Evolutionary conservation across 2,888 invertebrate species (phyloP).

Genomic region (Cosmopolites sordidus): DNA sequence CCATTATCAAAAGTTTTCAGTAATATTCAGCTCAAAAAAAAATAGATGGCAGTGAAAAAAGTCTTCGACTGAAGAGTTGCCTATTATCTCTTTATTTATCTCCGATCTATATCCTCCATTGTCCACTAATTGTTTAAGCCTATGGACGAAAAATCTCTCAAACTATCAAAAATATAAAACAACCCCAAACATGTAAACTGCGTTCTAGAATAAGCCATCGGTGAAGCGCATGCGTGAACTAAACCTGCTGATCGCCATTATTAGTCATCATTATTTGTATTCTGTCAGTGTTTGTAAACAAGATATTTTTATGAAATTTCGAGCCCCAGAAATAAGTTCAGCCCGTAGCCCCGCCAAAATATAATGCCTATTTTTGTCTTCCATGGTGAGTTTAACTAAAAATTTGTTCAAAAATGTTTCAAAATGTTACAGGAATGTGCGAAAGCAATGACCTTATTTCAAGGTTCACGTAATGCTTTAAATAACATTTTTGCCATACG

Average conservation of each 20-base stretch:
- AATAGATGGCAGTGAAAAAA: no score
- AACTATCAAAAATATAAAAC: no score
- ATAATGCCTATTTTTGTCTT: constrained; percentile 19
- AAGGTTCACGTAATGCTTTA: constrained; percentile 10
- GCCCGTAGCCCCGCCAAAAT: neutral
- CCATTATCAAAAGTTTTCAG: no score
- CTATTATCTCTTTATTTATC: no score
- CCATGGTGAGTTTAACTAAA: constrained; percentile 18
- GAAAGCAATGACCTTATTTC: constrained; percentile 10
- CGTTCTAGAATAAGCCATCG: neutral
- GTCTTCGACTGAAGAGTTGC: no score
- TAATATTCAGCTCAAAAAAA: no score
- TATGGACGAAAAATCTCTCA: no score
- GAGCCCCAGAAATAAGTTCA: constrained; percentile 6
- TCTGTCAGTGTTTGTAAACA: constrained; percentile 23
- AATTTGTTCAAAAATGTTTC: neutral
- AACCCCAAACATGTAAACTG: no score
- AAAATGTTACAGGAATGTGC: neutral
- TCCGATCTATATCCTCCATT: no score
- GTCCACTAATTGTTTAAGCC: no score
- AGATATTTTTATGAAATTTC: neutral
- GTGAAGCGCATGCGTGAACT: constrained; percentile 1
- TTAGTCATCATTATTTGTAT: constrained; percentile 17
- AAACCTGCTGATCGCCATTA: constrained; percentile 12
- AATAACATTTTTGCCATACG: constrained; percentile 2